These are phyloP conservation scores for Channa striata DNA, from an alignment of 2,797 vertebrate genomes.

Conservation along the genomic window DNA sequence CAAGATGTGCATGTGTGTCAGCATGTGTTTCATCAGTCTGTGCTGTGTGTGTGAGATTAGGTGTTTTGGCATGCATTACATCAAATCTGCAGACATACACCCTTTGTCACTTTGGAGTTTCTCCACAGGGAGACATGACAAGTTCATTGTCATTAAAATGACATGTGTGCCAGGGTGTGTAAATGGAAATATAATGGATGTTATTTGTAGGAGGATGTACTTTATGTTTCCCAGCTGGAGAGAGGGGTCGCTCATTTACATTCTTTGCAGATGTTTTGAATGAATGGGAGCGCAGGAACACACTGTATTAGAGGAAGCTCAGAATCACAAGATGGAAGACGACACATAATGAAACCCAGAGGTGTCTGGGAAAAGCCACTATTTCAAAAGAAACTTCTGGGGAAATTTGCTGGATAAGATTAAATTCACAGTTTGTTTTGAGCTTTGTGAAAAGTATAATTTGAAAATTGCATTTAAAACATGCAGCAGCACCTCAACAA, in stretches of 20 bases:
- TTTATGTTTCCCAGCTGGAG: conserved; percentile 47
- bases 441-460: too few relatives aligned
- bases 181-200: conserved; percentile 20
- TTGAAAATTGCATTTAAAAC: too few relatives aligned
- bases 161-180: conserved; percentile 8
- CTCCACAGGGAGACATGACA: conserved; percentile 44
- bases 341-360: neutral
- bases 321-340: conserved; percentile 19
- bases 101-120: conserved; percentile 24
- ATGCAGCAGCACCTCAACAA: too few relatives aligned
- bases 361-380: fast-evolving
- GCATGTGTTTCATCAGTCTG: conserved; percentile 47
- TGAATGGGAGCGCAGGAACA: conserved; percentile 57
- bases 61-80: conserved; percentile 26
- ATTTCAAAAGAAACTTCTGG: neutral
- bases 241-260: conserved; percentile 58
- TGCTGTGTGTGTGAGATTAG: neutral
- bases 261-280: conserved; percentile 46
- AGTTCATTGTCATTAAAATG: conserved; percentile 24
- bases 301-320: conserved; percentile 20
- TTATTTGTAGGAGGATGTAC: conserved; percentile 58
- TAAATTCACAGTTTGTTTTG: too few relatives aligned
- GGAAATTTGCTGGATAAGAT: neutral
- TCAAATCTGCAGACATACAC: conserved; percentile 34
- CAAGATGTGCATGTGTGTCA: conserved; percentile 62